These are phyloP conservation scores for Sinohyriopsis cumingii DNA, from an alignment of 2,888 invertebrate species.

Conservation along the genomic window DNA sequence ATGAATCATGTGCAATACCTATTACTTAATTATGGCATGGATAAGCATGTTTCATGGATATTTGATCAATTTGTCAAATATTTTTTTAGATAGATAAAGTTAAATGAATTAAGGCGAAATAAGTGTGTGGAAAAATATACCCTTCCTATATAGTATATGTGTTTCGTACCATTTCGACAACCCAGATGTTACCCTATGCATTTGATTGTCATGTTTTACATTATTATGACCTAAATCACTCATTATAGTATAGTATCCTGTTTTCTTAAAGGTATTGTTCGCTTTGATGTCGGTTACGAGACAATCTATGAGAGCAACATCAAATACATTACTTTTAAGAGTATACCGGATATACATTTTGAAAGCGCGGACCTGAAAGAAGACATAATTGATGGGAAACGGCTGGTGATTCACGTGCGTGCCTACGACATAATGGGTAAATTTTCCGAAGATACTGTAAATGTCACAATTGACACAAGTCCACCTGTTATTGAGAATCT, in stretches of 20 bases:
- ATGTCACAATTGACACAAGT: slow-evolving; percentile 28
- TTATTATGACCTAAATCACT: neutral
- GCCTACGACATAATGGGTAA: slow-evolving; percentile 29
- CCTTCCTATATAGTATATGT: too few relatives aligned
- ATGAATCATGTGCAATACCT: too few relatives aligned
- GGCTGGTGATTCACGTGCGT: slow-evolving; percentile 22
- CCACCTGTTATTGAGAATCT: slow-evolving; percentile 35
- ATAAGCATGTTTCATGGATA: too few relatives aligned
- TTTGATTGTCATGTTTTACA: neutral
- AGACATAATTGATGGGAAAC: slow-evolving; percentile 28
- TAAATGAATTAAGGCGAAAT: too few relatives aligned
- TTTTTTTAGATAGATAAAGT: too few relatives aligned
- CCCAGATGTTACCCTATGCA: neutral
- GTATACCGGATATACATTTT: slow-evolving; percentile 3
- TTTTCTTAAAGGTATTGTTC: slow-evolving; percentile 22
- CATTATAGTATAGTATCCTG: too few relatives aligned
- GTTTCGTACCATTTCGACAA: too few relatives aligned
- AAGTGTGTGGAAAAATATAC: too few relatives aligned
- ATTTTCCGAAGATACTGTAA: slow-evolving; percentile 28
- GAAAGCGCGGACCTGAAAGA: slow-evolving; percentile 4
- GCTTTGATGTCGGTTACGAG: slow-evolving; percentile 16
- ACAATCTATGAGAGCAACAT: slow-evolving; percentile 6
- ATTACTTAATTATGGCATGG: too few relatives aligned
- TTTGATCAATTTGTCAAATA: too few relatives aligned
- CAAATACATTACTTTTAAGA: slow-evolving; percentile 1